Percentiles rank a stretch among this genome's conserved stretches.
phyloP scores from a whole-genome alignment of 2,888 invertebrate species.

The Drosophila emarginata region DNA sequence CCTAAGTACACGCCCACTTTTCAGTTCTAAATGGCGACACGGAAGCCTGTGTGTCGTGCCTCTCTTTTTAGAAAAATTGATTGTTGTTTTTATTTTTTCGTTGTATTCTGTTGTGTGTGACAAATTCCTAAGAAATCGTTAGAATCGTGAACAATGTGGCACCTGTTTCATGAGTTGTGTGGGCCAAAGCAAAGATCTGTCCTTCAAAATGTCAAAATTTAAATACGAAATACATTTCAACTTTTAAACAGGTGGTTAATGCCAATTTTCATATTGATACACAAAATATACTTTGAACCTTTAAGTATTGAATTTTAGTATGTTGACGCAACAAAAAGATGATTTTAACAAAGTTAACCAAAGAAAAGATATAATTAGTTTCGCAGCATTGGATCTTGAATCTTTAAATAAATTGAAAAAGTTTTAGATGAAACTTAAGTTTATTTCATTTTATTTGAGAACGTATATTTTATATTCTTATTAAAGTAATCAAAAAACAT shows the following conservation, averaged over 20 bases:
- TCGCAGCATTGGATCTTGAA: no score
- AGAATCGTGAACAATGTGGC: slow-evolving; percentile 11
- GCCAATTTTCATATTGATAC: no score
- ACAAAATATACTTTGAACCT: no score
- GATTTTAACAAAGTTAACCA: no score
- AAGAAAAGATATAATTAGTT: no score
- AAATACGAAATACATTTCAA: neutral
- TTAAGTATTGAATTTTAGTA: no score
- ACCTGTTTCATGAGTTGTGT: neutral
- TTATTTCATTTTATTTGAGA: no score
- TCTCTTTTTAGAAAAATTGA: slow-evolving; percentile 16
- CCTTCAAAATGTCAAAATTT: neutral
- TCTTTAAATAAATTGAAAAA: no score
- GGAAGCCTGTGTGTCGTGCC: slow-evolving; percentile 34
- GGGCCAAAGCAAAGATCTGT: neutral
- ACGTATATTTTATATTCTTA: no score
- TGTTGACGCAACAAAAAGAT: no score
- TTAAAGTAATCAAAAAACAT: no score
- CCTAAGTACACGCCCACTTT: slow-evolving; percentile 9
- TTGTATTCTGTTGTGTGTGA: neutral
- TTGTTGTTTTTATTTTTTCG: neutral
- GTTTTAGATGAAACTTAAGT: no score
- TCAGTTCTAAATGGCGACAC: slow-evolving; percentile 31
- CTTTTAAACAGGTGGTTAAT: neutral
- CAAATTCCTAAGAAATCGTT: slow-evolving; percentile 5